phyloP scores from a whole-genome alignment of 2,113 vertebrate species.

The Chrysochloris asiatica region DNA sequence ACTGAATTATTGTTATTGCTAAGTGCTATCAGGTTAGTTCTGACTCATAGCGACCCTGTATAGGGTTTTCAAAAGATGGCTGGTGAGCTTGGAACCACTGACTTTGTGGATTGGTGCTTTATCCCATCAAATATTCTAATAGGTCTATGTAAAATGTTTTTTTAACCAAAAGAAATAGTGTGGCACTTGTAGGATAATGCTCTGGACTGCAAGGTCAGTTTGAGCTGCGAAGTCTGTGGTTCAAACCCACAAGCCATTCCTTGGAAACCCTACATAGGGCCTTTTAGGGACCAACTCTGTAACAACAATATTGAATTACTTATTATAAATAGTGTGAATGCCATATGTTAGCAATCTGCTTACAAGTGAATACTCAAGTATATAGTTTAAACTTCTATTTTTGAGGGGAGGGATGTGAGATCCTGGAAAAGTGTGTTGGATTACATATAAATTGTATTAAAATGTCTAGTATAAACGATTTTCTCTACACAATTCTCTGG shows the following conservation, averaged over 20 bases:
- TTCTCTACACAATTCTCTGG: slow-evolving; percentile 17
- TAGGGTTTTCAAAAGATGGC: too few species aligned
- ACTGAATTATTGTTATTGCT: too few species aligned
- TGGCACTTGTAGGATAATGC: too few species aligned
- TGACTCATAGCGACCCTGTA: too few species aligned
- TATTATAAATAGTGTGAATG: slow-evolving; percentile 17
- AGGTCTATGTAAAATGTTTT: slow-evolving; percentile 13
- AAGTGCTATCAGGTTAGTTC: too few species aligned
- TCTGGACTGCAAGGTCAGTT: too few species aligned
- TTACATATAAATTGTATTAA: slow-evolving; percentile 41
- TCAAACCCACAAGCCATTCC: too few species aligned
- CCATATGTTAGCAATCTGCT: background rate
- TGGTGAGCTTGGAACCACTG: too few species aligned
- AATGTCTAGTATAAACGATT: slow-evolving; percentile 1
- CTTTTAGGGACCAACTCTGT: too few species aligned
- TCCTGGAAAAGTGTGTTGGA: slow-evolving; percentile 19
- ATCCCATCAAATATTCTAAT: background rate
- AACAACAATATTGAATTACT: background rate
- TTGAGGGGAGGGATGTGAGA: background rate
- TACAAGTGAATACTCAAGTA: slow-evolving; percentile 34
- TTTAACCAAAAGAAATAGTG: background rate
- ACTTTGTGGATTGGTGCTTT: too few species aligned
- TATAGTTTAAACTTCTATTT: background rate
- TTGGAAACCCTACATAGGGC: too few species aligned
- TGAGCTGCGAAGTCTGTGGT: too few species aligned